Base-by-base conservation (phyloP, 1,140 invertebrate species). In the Ips typographus region DNA sequence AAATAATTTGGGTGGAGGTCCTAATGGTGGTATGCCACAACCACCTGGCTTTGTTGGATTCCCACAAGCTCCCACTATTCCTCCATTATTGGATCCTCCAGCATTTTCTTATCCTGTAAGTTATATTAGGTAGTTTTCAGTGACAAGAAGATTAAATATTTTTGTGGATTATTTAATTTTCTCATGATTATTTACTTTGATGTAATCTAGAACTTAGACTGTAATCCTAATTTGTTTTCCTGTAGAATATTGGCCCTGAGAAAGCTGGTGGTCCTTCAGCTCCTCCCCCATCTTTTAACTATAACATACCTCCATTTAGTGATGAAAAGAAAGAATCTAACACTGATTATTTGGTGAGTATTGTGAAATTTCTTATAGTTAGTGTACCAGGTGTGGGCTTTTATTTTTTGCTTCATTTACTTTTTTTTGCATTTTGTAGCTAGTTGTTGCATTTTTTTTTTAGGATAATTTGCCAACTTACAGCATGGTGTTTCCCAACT, bases 41-140 rank as follows among this genome's bases (percentile, higher is more conserved):
- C 91, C 91, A n/a, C 85, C 86, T 1, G 92, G 92, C 1, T 94
- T 94, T 78, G 88, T 93, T 70, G 91, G 90, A 2, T 94, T 85
- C 79, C 91, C 91, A 7, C 84, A 85, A 59, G 84, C 87, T 65
- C 91, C 91, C 22, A 61, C 83, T 4, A 80, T 90, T 74, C 88
- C 90, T 1, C 77, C 8, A 84, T 82, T 76, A 75, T 77, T 42
- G 76, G 77, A 71, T 80, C 79, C 52, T 76, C 73, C 65, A 58
- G 83, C 86, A 5, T 87, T 88, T 73, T 83, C 79, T 70, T 89
- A 88, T 79, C 87, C 86, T 40, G 84, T 86, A 79, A 82, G 77
- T 75, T 73, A 36, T 2, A 22, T 49, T 49, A 56, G 36, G 38
- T 56, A 37, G 53, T 56, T 56, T 65, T 74, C 64, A 53, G 39